Evolutionary conservation across 2,113 vertebrate species (phyloP), one percentile per base, ranked within the genome.

Genomic region (Rallus limicola): DNA sequence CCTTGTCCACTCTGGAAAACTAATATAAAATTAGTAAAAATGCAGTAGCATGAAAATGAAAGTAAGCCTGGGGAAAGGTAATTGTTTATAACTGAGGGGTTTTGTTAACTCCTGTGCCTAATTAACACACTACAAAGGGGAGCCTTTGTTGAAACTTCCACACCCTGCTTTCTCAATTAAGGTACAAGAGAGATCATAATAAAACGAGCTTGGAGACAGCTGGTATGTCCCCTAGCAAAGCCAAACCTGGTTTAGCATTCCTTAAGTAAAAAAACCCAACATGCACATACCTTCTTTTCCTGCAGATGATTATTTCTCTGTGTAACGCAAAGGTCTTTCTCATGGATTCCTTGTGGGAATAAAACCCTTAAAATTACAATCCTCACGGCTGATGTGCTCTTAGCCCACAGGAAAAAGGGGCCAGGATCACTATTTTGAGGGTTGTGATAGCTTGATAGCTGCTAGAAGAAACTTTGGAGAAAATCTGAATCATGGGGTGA

Each of bases 101-200:
- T 97, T 93, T 92, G 86, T 96, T 92, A 96, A 95, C 82, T 96
- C 85, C 77, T 77, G 34, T 90, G 84, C 82, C 94, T 96, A 96
- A 97, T 97, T 96, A 97, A 81, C 88, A 88, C 70, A 62, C 67
- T 78, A 93, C 86, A 97, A 96, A 96, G 53, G 70, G 87, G 33
- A 94, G 36, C 69, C 64, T 96, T 95, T 96, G 94, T 96, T 96
- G 83, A 92, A 94, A 75, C 78, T 71, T 92, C 80, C 93, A 94
- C 96, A 79, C 83, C 86, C 94, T 71, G 69, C 60, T 94, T 93
- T 96, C 74, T 86, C 95, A 96, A 95, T 95, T 97, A 95, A 94
- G 52, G 64, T 94, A 75, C 82, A 88, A 92, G 76, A 86, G 60
- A 81, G 34, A 77, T 88, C 79, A 75, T 78, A 40, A 78, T 81